These are phyloP conservation scores for Spheniscus humboldti DNA, from an alignment of 2,797 vertebrate genomes.

Conservation along the genomic window DNA sequence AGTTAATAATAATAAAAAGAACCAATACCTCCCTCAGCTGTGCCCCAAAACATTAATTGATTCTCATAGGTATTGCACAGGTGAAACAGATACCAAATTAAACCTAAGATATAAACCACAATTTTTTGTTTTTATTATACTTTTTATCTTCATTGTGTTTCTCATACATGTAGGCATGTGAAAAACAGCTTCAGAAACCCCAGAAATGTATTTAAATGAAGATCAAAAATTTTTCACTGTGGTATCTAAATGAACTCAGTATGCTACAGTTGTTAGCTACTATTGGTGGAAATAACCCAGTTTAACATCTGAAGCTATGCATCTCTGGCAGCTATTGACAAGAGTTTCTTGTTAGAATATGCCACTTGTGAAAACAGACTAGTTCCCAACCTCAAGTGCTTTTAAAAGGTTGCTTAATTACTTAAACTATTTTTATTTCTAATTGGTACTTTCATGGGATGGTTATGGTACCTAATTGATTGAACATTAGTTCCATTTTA, in stretches of 20 bases:
- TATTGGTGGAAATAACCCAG: neutral
- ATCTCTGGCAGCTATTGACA: neutral
- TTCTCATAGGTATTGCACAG: neutral
- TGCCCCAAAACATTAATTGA: neutral
- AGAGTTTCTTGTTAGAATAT: neutral
- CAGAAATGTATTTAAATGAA: neutral
- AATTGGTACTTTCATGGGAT: neutral
- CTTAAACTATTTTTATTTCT: constrained; percentile 27
- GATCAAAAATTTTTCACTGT: neutral
- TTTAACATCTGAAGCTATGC: neutral
- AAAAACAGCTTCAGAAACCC: neutral
- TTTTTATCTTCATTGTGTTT: neutral
- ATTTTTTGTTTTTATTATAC: neutral
- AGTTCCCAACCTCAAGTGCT: neutral
- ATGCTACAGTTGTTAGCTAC: neutral
- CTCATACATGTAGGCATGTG: neutral
- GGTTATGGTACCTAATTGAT: constrained; percentile 26
- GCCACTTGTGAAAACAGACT: neutral
- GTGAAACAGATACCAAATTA: neutral
- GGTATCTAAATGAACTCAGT: neutral
- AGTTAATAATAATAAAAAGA: neutral
- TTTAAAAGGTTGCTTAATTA: constrained; percentile 24
- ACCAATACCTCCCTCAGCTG: neutral
- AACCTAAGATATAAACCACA: neutral
- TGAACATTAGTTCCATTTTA: constrained; percentile 8